phyloP scores from a whole-genome alignment of 2,888 invertebrate genomes.

The Incurvaria masculella region DNA sequence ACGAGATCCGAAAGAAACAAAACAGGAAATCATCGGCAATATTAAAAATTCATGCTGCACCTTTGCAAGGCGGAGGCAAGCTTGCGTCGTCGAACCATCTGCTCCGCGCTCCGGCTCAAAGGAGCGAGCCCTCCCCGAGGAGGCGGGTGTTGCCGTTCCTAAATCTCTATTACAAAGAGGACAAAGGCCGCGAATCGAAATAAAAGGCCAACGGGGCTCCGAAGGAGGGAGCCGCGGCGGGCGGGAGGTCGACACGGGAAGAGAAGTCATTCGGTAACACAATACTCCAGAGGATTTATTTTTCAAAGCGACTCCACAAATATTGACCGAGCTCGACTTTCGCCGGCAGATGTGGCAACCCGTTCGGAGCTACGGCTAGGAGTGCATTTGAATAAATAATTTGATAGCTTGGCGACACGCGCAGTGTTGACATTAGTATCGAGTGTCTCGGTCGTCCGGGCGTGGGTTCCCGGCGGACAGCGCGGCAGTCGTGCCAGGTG shows the following conservation, averaged over 20 bases:
- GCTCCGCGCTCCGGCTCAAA: not conserved
- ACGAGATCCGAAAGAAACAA: no score
- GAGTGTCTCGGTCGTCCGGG: conserved; percentile 26
- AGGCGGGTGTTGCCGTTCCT: not conserved
- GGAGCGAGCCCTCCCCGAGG: not conserved
- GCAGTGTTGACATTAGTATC: conserved; percentile 48
- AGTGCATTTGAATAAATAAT: conserved; percentile 53
- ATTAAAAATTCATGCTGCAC: no score
- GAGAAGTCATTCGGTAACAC: conserved; percentile 21
- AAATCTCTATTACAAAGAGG: not conserved
- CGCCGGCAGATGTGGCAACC: conserved; percentile 46
- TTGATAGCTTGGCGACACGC: conserved; percentile 40
- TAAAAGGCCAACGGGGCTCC: conserved; percentile 5
- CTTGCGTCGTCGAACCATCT: not conserved
- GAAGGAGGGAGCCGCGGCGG: conserved; percentile 9
- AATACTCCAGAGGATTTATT: conserved; percentile 30
- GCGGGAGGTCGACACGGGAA: conserved; percentile 26
- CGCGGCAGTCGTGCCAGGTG: not conserved
- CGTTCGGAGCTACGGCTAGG: conserved; percentile 32
- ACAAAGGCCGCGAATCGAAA: not conserved
- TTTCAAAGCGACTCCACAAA: conserved; percentile 26
- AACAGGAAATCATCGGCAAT: no score
- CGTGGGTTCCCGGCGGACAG: not conserved
- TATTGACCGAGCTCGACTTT: conserved; percentile 41
- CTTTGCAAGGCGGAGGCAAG: no score